Percentiles rank a stretch among this genome's conserved stretches.
These are phyloP conservation scores for Heteromormyrus szaboi DNA, from an alignment of 2,797 vertebrate species.

Conservation along the genomic window DNA sequence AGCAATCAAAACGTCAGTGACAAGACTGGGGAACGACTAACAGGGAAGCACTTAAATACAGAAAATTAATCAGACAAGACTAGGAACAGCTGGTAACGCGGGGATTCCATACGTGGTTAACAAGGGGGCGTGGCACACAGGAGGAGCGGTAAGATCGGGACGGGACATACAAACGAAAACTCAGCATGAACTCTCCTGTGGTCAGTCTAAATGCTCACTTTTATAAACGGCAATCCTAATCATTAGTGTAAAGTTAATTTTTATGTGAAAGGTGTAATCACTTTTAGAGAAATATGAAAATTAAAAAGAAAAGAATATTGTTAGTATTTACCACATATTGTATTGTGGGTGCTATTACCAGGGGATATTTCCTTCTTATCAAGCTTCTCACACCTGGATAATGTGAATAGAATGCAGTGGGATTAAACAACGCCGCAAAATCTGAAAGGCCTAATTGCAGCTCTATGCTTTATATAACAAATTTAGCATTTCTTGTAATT, in stretches of 20 bases:
- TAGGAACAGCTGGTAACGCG: no score
- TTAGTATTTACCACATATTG: conserved; percentile 24
- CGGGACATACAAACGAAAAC: background rate
- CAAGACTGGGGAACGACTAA: no score
- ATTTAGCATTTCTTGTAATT: background rate
- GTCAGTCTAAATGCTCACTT: background rate
- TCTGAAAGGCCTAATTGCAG: background rate
- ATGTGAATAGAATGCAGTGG: background rate
- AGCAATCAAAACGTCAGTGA: no score
- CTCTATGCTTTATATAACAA: background rate
- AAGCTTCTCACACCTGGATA: conserved; percentile 43
- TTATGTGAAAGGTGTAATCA: background rate
- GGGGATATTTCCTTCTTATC: conserved; percentile 36
- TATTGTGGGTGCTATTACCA: conserved; percentile 55
- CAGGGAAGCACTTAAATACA: no score
- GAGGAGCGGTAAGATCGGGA: no score
- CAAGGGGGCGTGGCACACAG: no score
- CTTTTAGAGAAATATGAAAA: background rate
- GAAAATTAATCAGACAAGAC: no score
- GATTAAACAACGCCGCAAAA: background rate
- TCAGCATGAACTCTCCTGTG: background rate
- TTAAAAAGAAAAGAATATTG: background rate
- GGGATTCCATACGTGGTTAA: no score
- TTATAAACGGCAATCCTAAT: background rate
- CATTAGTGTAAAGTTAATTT: background rate